Evolutionary conservation across 2,113 vertebrate species (phyloP), one percentile per base, ranked within the genome.

Genomic region (Clinocottus analis): DNA sequence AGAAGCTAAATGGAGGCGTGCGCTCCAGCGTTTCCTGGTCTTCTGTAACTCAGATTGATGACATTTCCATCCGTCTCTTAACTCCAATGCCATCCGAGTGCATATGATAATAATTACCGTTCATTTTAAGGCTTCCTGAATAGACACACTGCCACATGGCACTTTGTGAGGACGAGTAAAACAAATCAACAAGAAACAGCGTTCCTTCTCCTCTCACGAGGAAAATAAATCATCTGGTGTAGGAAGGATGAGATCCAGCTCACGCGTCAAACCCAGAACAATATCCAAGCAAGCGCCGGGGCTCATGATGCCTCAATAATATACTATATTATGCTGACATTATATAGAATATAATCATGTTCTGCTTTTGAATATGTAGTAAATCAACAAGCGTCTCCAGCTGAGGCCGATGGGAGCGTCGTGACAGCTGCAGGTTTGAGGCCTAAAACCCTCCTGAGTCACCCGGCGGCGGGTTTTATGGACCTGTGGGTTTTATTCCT

Each of bases 101-200:
- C 41, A 67, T 61, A 25, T 69, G 37, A 63, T 63, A 53, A 67
- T 62, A 81, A 75, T 55, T 53, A 11, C 5, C 0, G 14, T 19
- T 53, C 14, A 69, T 68, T 68, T 61, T 21, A 73, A 67, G 70
- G 41, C 31, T 39, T 31, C 51, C 62, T 60, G 37, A 70, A 68
- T 61, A 14, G 56, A 19, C 49, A 55, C 47, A 45, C 33, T 41
- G 61, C 39, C 23, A 66, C 51, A 5, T 35, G 33, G 8, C 25
- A 60, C 33, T 69, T 47, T 23, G 51, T 43, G 9, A 53, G 16
- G 29, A 37, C 12, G 75, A 19, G 29, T 5, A 62, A 75, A 69
- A 69, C 29, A 62, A 79, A 63, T n/a, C 14, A 43, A 17, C 35
- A 68, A 49, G 3, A 41, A 41, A 62, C 59, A 10, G 3, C 31